A percentile compares a stretch with the other conserved stretches of the same genome.
Evolutionary conservation across 2,888 invertebrate species (phyloP).

Genomic region (Diaperis boleti): DNA sequence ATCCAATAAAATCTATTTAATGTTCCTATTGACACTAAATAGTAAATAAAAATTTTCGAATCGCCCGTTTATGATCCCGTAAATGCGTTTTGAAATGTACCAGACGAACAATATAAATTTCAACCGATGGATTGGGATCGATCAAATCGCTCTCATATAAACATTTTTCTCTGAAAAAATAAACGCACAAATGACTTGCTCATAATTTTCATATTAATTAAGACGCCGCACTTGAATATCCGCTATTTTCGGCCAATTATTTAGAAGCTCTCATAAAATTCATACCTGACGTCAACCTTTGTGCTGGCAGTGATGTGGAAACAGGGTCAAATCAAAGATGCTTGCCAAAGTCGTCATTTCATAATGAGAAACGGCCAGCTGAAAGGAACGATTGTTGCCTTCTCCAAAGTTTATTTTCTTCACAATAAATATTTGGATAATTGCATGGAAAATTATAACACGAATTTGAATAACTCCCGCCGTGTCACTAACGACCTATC

Average conservation of each 20-base stretch:
- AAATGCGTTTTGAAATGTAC: slow-evolving; percentile 35
- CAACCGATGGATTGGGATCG: slow-evolving; percentile 17
- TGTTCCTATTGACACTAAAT: slow-evolving; percentile 32
- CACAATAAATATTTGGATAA: neutral
- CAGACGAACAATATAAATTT: slow-evolving; percentile 28
- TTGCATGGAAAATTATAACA: too few relatives aligned
- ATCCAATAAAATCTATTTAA: slow-evolving; percentile 17
- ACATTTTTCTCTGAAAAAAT: slow-evolving; percentile 16
- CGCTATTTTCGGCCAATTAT: slow-evolving; percentile 21
- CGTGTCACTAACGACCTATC: too few relatives aligned
- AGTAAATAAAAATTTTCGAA: slow-evolving; percentile 36
- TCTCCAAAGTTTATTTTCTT: neutral
- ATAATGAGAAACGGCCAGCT: neutral
- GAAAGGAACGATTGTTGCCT: neutral
- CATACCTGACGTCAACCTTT: slow-evolving; percentile 28
- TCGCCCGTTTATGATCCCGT: slow-evolving; percentile 28
- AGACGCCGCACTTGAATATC: neutral
- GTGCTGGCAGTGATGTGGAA: slow-evolving; percentile 13
- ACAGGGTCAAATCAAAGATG: neutral
- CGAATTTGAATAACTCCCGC: too few relatives aligned
- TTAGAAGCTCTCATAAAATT: slow-evolving; percentile 11
- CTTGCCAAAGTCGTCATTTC: slow-evolving; percentile 10
- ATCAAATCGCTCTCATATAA: slow-evolving; percentile 23
- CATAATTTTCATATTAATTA: slow-evolving; percentile 17
- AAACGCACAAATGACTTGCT: slow-evolving; percentile 20